These are phyloP conservation scores for Lomographa bimaculata DNA, from an alignment of 2,888 invertebrate genomes.

Conservation along the genomic window DNA sequence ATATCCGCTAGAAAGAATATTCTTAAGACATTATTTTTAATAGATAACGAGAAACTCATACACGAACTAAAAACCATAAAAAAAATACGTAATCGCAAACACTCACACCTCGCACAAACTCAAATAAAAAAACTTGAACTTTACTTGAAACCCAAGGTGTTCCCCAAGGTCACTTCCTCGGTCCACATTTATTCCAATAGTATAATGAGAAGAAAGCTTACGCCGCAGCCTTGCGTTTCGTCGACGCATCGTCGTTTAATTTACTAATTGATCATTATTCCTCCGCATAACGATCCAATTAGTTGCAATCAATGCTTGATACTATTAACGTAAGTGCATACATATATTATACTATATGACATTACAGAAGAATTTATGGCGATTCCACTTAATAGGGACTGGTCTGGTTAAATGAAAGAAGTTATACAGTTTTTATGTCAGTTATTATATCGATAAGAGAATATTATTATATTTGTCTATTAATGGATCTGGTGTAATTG, in stretches of 20 bases:
- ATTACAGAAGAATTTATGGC: conserved; percentile 55
- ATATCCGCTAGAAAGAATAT: no score
- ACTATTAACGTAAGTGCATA: conserved; percentile 60
- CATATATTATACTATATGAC: conserved; percentile 57
- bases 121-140: no score
- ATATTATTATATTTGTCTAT: conserved; percentile 43
- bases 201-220: conserved; percentile 51
- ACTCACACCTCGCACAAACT: no score
- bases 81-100: no score
- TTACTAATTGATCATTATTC: conserved; percentile 76
- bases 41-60: no score
- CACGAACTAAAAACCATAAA: no score
- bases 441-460: conserved; percentile 50
- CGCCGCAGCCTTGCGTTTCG: conserved; percentile 48
- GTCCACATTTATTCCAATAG: conserved; percentile 30
- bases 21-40: no score
- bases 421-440: conserved; percentile 37
- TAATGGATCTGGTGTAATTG: conserved; percentile 35
- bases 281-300: conserved; percentile 73
- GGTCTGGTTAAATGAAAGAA: conserved; percentile 51
- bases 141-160: conserved; percentile 32
- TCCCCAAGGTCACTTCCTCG: conserved; percentile 39
- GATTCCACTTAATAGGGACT: conserved; percentile 46
- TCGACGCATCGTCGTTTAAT: conserved; percentile 60
- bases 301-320: conserved; percentile 74